phyloP scores from a whole-genome alignment of 2,888 invertebrate genomes.

The Euzophera pinguis region DNA sequence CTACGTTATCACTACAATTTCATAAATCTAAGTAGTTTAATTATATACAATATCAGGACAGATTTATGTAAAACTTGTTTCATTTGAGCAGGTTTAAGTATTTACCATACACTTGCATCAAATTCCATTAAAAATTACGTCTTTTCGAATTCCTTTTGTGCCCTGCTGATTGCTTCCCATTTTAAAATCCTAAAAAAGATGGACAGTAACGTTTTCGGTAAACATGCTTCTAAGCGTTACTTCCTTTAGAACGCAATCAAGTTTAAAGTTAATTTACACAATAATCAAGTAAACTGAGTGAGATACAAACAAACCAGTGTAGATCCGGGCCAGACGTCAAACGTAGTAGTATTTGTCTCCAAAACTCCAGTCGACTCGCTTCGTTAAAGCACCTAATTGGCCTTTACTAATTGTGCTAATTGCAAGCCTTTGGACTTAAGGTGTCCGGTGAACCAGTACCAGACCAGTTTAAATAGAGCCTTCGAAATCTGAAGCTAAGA shows the following conservation, averaged over 20 bases:
- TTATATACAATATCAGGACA: too few species aligned
- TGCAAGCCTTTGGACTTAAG: slow-evolving; percentile 67
- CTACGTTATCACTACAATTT: too few species aligned
- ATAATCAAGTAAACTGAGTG: slow-evolving; percentile 2
- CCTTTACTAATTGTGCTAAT: slow-evolving; percentile 46
- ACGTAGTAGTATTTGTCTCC: slow-evolving; percentile 55
- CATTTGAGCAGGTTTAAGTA: too few species aligned
- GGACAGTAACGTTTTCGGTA: too few species aligned
- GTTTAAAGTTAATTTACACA: slow-evolving; percentile 3
- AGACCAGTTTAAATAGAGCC: slow-evolving; percentile 23
- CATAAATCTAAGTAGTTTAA: too few species aligned
- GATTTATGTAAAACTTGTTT: too few species aligned
- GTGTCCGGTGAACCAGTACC: slow-evolving; percentile 40
- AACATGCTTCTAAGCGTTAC: neutral
- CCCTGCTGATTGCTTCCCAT: too few species aligned
- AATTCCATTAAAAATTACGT: too few species aligned
- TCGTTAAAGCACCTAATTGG: slow-evolving; percentile 71
- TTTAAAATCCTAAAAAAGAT: too few species aligned
- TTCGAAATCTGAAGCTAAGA: neutral
- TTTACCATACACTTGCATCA: too few species aligned
- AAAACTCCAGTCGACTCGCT: slow-evolving; percentile 45
- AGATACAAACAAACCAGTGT: slow-evolving; percentile 2
- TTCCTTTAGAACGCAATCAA: neutral
- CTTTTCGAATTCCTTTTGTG: too few species aligned
- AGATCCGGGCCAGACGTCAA: slow-evolving; percentile 56